Evolutionary conservation across 2,888 invertebrate genomes (phyloP), one percentile per base, ranked within the genome.

Genomic region (Drosophila prolongata): DNA sequence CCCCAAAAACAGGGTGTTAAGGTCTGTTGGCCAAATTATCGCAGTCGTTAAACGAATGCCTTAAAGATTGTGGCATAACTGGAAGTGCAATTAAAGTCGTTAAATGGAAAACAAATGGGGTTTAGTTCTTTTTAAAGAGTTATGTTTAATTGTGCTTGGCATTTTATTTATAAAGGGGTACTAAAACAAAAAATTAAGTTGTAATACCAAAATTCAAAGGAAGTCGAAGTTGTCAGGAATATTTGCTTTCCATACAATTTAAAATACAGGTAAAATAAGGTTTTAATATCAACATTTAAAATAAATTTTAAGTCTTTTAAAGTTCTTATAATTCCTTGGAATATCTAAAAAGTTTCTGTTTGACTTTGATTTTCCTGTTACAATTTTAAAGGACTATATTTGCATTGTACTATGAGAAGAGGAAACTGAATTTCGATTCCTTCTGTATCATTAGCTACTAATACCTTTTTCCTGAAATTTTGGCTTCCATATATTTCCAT

Each of bases 1-100:
- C 58, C 60, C 49, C 54, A 13, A 60, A 74, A 71, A 79, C 77
- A 86, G 87, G 77, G 82, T 75, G 85, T 37, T 37, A 56, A 40
- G 47, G 13, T 37, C 38, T 52, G 6, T 54, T 46, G 34, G 40
- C 54, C 49, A 49, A 54, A 53, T 68, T 68, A 34, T 47, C 65
- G n/a, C 35, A 40, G 56, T 54, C 62, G 35, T 66, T 66, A 35
- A 68, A 37, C 14, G 27, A 27, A 68, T 53, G 57, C 30, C 58
- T 70, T 44, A 34, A 70, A 50, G 42, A 16, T 8, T 38, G n/a
- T 13, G 43, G 19, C 49, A 38, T 57, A 43, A 34, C 34, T 50
- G 8, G 49, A 6, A 24, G 24, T 27, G 46, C 14, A 35, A 54
- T 68, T 46, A 52, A 65, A 46, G 13, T 24, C 35, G 10, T 9